Percentiles rank a stretch among this genome's conserved stretches.
Conservation (phyloP, 2,113 vertebrate genomes). For the Todiramphus chloris region DNA sequence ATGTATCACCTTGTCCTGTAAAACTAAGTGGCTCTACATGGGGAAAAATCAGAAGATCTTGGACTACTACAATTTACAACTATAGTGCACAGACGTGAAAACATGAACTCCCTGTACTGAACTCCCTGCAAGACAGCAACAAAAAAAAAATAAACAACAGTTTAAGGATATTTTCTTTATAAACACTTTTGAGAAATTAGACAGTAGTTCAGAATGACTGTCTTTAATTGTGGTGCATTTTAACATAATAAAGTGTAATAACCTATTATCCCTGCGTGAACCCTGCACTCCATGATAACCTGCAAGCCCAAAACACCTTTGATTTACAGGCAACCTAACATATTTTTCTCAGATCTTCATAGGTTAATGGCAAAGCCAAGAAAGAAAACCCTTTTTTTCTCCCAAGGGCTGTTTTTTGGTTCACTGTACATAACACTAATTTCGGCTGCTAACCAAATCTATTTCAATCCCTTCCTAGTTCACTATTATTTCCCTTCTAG, state of each 20-base stretch:
- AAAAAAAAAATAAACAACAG: not conserved
- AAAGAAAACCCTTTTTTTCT: not conserved
- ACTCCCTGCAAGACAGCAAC: not conserved
- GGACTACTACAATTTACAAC: not conserved
- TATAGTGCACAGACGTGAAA: not conserved
- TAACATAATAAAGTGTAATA: not conserved
- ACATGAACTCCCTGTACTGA: not conserved
- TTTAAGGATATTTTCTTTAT: not conserved
- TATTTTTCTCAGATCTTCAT: not conserved
- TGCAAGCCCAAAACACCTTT: not conserved
- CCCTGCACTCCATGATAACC: not conserved
- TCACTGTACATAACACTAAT: not conserved
- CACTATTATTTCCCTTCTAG: not conserved
- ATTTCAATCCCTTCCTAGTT: not conserved
- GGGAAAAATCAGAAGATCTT: not conserved
- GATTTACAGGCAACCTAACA: not conserved
- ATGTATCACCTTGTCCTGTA: conserved; percentile 41
- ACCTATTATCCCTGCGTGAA: not conserved
- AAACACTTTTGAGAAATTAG: not conserved
- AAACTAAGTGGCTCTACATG: conserved; percentile 6
- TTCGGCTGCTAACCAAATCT: not conserved
- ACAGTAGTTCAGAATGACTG: not conserved
- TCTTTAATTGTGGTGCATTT: not conserved
- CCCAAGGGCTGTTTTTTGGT: not conserved
- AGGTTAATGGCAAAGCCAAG: not conserved